These are phyloP conservation scores for Cydia splendana DNA, from an alignment of 1,140 invertebrate species.

Conservation along the genomic window DNA sequence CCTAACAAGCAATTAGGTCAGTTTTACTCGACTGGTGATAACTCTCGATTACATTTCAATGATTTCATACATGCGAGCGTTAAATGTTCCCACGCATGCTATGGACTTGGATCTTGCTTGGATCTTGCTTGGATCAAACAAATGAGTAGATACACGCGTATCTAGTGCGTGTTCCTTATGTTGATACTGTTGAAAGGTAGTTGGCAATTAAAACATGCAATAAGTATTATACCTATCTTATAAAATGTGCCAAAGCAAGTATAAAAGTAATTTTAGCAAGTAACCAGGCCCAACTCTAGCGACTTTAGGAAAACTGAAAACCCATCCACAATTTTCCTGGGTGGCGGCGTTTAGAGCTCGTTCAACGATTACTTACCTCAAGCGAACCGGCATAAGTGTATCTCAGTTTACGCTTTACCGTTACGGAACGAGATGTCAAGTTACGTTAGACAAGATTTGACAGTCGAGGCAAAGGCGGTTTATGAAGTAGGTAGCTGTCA, in stretches of 20 bases:
- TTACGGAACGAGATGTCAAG: background rate
- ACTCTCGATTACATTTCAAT: constrained; percentile 14
- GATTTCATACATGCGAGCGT: constrained; percentile 9
- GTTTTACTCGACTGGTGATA: constrained; percentile 21
- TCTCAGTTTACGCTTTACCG: background rate
- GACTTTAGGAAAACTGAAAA: background rate
- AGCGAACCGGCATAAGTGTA: background rate
- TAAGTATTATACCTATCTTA: too few relatives aligned
- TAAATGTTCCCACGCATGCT: constrained; percentile 2
- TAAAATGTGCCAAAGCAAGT: background rate
- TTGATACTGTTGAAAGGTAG: background rate
- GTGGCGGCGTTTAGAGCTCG: background rate
- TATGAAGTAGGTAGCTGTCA: constrained; percentile 33
- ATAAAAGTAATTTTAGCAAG: background rate
- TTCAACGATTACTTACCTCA: background rate
- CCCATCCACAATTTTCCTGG: background rate
- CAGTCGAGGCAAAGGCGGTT: background rate
- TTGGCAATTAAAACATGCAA: background rate
- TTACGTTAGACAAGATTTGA: background rate
- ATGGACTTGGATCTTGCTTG: background rate
- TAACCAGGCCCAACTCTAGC: background rate
- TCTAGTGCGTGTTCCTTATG: background rate
- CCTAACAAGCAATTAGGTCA: constrained; percentile 21
- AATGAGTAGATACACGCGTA: background rate
- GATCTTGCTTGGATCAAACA: background rate